Conservation (phyloP, 2,113 vertebrate genomes). For the Mastomys natalensis region DNA sequence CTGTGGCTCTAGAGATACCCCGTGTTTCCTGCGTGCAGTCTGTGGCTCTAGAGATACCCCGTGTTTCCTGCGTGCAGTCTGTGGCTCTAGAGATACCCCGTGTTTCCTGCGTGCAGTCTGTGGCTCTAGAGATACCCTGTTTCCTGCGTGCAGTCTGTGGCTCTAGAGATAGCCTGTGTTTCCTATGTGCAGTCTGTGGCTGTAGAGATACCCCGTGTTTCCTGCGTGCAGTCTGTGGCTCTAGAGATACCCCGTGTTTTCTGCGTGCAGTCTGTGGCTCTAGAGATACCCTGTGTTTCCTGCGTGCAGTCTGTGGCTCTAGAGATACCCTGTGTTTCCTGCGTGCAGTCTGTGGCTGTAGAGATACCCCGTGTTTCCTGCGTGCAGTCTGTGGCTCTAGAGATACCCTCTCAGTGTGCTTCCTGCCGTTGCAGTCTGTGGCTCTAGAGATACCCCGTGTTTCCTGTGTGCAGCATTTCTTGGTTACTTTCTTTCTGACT, state of each 20-base stretch:
- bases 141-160: neutral
- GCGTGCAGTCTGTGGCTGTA: neutral
- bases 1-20: neutral
- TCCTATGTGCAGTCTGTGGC: neutral
- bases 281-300: no score
- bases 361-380: no score
- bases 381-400: neutral
- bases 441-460: neutral
- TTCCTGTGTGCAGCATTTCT: neutral
- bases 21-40: neutral
- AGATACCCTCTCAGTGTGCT: no score
- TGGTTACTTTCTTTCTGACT: neutral
- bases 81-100: neutral
- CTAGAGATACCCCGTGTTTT: no score
- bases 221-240: neutral
- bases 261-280: neutral
- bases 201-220: no score
- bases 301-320: neutral
- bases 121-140: neutral
- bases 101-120: neutral
- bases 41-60: neutral
- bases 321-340: no score
- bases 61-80: neutral
- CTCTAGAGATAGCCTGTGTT: no score
- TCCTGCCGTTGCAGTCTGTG: no score